Evolutionary conservation across 2,797 vertebrate species (phyloP).

Genomic region (Microctenopoma lineatum): DNA sequence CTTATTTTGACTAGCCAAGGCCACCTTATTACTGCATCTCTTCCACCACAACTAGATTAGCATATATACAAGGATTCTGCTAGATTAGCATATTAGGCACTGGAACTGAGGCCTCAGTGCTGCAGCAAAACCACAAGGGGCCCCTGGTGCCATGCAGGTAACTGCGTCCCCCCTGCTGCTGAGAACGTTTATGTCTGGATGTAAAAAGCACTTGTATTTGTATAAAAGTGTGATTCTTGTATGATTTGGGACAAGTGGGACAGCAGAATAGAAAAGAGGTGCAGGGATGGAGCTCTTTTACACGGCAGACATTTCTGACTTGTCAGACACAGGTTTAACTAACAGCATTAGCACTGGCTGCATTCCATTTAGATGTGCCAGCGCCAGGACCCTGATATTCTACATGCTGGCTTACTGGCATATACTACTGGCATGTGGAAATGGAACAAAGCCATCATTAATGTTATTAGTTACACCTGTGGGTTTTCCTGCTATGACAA

Average conservation of each 20-base stretch:
- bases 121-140: conserved; percentile 25
- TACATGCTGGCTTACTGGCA: conserved; percentile 36
- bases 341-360: conserved; percentile 28
- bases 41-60: conserved; percentile 53
- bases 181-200: conserved; percentile 14
- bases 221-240: conserved; percentile 8
- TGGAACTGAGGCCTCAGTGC: conserved; percentile 15
- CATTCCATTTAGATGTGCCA: conserved; percentile 9
- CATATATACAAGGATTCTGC: conserved; percentile 58
- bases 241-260: background rate
- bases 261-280: background rate
- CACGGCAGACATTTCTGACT: conserved; percentile 16
- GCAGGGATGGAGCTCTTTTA: background rate
- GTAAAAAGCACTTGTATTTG: background rate
- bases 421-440: conserved; percentile 3
- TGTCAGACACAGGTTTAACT: conserved; percentile 14
- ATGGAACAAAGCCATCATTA: conserved; percentile 45
- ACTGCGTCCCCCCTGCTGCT: conserved; percentile 18
- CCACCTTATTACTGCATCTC: conserved; percentile 43
- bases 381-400: conserved; percentile 25
- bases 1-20: conserved; percentile 63
- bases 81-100: conserved; percentile 55
- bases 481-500: conserved; percentile 25
- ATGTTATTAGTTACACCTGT: conserved; percentile 52
- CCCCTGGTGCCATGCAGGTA: conserved; percentile 23